phyloP scores from a whole-genome alignment of 2,113 vertebrate genomes.

The Sakesphorus luctuosus region DNA sequence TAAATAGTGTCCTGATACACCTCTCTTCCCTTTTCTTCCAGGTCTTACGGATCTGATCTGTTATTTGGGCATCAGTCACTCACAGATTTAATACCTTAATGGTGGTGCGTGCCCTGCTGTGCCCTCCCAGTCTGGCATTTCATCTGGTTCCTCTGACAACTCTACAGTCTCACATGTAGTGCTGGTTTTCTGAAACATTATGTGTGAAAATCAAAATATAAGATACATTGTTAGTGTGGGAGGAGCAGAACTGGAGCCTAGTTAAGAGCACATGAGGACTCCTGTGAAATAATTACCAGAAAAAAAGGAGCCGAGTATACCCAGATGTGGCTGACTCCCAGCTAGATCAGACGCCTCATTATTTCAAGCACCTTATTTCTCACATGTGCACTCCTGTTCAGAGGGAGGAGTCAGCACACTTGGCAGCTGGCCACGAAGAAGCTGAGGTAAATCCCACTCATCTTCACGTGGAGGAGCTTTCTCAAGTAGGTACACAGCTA shows the following conservation, averaged over 20 bases:
- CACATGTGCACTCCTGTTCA: not conserved
- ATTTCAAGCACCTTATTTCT: not conserved
- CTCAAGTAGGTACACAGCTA: not conserved
- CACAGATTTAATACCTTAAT: not conserved
- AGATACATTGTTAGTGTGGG: not conserved
- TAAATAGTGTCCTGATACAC: not conserved
- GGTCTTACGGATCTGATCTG: not conserved
- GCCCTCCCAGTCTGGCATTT: not conserved
- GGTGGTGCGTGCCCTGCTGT: not conserved
- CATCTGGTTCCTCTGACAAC: accelerated
- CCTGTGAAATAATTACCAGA: not conserved
- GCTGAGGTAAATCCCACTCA: not conserved
- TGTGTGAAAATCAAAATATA: not conserved
- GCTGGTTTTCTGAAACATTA: not conserved
- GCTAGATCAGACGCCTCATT: not conserved
- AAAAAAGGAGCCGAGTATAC: not conserved
- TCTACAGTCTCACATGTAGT: not conserved
- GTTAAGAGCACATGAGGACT: not conserved
- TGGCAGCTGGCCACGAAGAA: not conserved
- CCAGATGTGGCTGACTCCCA: not conserved
- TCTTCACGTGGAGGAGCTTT: not conserved
- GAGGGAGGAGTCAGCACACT: not conserved
- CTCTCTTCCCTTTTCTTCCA: not conserved
- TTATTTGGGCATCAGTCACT: not conserved
- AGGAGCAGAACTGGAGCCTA: not conserved